Percentiles rank a stretch among this genome's conserved stretches.
phyloP scores from a whole-genome alignment of 2,797 vertebrate genomes.

The Pseudochirops cupreus region DNA sequence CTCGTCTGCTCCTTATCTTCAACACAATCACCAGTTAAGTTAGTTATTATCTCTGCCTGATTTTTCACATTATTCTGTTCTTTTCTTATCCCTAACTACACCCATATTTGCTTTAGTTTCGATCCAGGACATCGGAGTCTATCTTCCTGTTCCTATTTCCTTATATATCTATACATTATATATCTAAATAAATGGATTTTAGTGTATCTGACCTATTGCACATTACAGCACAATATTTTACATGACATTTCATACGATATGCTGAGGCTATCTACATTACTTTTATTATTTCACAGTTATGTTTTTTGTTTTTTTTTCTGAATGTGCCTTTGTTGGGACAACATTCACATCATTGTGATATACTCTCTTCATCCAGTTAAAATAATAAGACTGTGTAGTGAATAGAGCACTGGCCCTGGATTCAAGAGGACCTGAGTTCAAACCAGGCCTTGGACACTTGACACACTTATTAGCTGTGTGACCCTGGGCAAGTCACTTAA shows the following conservation, averaged over 20 bases:
- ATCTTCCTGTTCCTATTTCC: background rate
- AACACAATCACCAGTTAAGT: constrained; percentile 52
- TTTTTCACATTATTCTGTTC: constrained; percentile 21
- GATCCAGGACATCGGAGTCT: background rate
- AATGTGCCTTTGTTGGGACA: background rate
- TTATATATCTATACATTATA: background rate
- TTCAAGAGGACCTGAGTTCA: no score
- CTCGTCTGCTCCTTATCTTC: constrained; percentile 19
- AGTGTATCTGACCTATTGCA: background rate
- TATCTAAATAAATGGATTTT: background rate
- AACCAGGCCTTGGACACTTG: no score
- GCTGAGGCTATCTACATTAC: background rate
- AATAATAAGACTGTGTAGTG: background rate
- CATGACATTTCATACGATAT: background rate
- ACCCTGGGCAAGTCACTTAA: no score
- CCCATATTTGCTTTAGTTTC: background rate
- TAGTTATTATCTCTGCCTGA: constrained; percentile 21
- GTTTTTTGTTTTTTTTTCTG: background rate
- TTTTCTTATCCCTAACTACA: background rate
- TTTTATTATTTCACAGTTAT: background rate
- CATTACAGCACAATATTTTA: background rate
- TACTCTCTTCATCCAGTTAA: background rate
- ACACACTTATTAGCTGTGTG: no score
- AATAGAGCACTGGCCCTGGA: no score
- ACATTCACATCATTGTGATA: background rate